phyloP scores from a whole-genome alignment of 1,140 invertebrate species.

The Halictus rubicundus region DNA sequence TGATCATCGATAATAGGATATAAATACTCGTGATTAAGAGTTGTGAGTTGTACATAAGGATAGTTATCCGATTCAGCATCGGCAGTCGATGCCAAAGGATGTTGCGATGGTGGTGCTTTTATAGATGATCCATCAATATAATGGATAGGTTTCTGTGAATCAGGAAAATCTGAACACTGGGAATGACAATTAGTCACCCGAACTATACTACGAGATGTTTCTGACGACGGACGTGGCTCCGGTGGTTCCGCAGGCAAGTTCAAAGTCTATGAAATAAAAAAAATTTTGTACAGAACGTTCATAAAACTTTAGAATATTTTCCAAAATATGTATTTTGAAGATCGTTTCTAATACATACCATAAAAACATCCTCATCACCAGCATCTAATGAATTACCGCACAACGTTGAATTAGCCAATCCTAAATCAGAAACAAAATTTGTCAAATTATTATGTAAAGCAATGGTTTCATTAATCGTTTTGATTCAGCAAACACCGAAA shows the following conservation, averaged over 20 bases:
- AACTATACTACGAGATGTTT: constrained; percentile 78
- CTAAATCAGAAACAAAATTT: constrained; percentile 69
- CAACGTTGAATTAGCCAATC: constrained; percentile 80
- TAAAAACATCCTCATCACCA: constrained; percentile 92
- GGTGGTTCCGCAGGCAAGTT: constrained; percentile 89
- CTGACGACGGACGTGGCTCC: constrained; percentile 85
- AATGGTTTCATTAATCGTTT: neutral
- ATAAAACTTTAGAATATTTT: too few species aligned
- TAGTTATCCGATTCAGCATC: constrained; percentile 83
- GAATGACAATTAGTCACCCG: constrained; percentile 73
- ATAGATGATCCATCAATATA: constrained; percentile 67
- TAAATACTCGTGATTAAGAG: constrained; percentile 89
- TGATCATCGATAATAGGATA: constrained; percentile 88
- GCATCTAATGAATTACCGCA: constrained; percentile 82
- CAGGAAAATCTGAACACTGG: constrained; percentile 70
- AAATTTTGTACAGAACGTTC: constrained; percentile 24
- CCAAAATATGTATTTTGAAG: too few species aligned
- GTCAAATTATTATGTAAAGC: neutral
- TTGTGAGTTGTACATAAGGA: constrained; percentile 92
- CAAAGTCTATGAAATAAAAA: constrained; percentile 83
- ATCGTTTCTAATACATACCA: constrained; percentile 82
- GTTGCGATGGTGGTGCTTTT: constrained; percentile 69
- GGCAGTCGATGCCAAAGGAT: constrained; percentile 68
- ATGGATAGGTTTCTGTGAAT: constrained; percentile 74
- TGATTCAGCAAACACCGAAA: neutral